These are phyloP conservation scores for Phymorhynchus buccinoides DNA, from an alignment of 1,140 invertebrate species.

Conservation along the genomic window DNA sequence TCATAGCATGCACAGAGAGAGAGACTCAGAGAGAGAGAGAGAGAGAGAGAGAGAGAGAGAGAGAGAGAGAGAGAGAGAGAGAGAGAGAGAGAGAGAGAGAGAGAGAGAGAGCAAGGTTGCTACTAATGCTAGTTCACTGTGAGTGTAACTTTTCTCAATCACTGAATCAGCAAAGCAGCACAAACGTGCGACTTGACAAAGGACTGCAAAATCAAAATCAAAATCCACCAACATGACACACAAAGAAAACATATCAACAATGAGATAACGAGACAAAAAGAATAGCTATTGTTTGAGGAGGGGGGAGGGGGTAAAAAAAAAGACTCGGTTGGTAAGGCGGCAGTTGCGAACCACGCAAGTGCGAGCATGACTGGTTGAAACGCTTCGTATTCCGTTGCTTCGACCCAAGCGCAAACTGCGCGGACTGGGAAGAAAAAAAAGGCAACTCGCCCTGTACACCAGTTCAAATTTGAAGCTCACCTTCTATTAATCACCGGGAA, in stretches of 20 bases:
- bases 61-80: background rate
- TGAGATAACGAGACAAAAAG: background rate
- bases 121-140: background rate
- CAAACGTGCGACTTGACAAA: background rate
- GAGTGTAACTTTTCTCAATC: background rate
- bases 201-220: background rate
- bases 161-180: background rate
- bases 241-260: background rate
- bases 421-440: too few species aligned
- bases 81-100: background rate
- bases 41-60: too few species aligned
- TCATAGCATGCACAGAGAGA: background rate
- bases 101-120: background rate
- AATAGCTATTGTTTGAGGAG: too few species aligned
- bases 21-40: background rate
- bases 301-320: background rate
- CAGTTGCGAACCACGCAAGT: background rate
- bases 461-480: conserved; percentile 1
- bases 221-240: background rate
- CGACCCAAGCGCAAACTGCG: too few species aligned
- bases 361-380: conserved; percentile 15
- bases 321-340: background rate
- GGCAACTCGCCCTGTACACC: too few species aligned
- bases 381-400: too few species aligned
- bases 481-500: background rate